Evolutionary conservation across 2,888 invertebrate species (phyloP), one percentile per base, ranked within the genome.

Genomic region (Bhutanitis thaidina): DNA sequence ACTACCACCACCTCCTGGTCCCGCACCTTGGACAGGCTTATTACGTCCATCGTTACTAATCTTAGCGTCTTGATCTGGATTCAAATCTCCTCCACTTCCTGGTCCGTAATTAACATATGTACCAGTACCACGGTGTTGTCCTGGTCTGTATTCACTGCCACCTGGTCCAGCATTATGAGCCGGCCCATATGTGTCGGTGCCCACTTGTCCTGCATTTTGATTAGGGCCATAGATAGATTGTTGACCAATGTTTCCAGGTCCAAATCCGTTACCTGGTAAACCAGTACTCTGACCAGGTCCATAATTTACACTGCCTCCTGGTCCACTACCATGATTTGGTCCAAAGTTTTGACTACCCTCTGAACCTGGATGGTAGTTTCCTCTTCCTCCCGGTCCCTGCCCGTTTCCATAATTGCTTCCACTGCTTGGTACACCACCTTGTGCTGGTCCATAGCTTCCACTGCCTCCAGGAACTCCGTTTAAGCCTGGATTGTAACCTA

Each of bases 401-500:
- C 60, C 46, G 39, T 58, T 51, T 49, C 52, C 10, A 39, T 57
- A 40, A 16, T 13, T 35, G 7, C 15, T 44, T 5, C 9, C 29
- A 39, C 49, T 15, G 2, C 43, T 41, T 10, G 51, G 48, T 20
- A 36, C 37, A 20, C 43, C 54, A 34, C 43, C 30, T 53, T 57
- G 56, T 20, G 36, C 48, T 9, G 56, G 55, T 9, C 43, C 16
- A 20, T 60, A 61, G 16, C 37, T 29, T 13, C 16, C 39, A 14
- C 30, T 35, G 14, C 32, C 30, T 14, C 50, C 49, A 4, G 20
- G 16, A 5, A 48, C 43, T 10, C 37, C 32, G 7, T 41, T 36
- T 54, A 55, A 61, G 0, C 58, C 59, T 2, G 62, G 57, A 7
- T 58, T 45, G 52, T 64, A 60, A 39, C n/a, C 10, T 1, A 29